Base-by-base conservation (phyloP, 2,888 invertebrate species). In the Disparrhopalites patrizii region DNA sequence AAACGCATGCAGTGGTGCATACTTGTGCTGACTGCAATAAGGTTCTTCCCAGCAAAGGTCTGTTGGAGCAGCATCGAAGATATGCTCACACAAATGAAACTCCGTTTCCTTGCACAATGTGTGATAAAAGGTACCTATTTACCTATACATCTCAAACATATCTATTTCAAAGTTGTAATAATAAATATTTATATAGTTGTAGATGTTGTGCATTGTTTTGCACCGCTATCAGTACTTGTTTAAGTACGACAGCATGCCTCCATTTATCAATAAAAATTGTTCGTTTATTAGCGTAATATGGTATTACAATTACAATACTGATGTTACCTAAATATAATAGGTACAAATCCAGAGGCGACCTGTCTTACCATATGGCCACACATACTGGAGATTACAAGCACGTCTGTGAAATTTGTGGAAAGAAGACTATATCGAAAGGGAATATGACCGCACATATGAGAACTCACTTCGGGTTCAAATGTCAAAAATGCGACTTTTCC, bases 21-120 rank as follows among this genome's bases (percentile, higher is more conserved):
- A 27, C 10, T 27, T 58, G 58, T n/a, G n/a, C 13, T 3, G 28
- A 28, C 15, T 58, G 58, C 30, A 13, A 18, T 1, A 58, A 43
- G 40, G n/a, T 28, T 23, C 28, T 18, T 30, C 10, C 13, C 1
- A 13, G 38, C 3, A 23, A 28, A 58, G 23, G 28, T 8, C 3
- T 3, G 2, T 20, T 58, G 3, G 28, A 40, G 15, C 2, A 3
- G 36, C 58, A 58, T 43, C 36, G 20, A 15, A 13, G 58, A 8
- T 58, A 58, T 20, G 23, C 36, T 43, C 58, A 58, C 23, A 58
- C 58, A 15, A n/a, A n/a, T 2, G 58, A 58, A 43, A 43, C 40
- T 3, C 58, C 58, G 3, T 58, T 43, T 25, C n/a, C n/a, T 1
- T 58, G 58, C 23, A 15, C 25, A 1, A 3, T n/a, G 8, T 58